Evolutionary conservation across 2,797 vertebrate genomes (phyloP).

Genomic region (Sebastolobus altivelis): DNA sequence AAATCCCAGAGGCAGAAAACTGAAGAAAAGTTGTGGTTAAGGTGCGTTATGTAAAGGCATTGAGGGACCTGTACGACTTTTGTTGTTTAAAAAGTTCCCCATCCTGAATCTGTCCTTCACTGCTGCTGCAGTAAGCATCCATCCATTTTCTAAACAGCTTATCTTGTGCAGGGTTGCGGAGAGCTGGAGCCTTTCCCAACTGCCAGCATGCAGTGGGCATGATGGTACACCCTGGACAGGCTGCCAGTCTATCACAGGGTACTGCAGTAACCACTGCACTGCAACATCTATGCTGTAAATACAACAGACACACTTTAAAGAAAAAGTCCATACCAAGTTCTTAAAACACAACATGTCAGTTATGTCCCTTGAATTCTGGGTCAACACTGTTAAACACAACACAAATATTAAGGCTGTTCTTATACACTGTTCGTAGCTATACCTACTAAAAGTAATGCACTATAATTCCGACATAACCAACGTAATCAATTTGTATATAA

Average conservation of each 20-base stretch:
- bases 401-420: too few species aligned
- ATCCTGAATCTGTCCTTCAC: conserved; percentile 19
- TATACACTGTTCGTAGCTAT: too few species aligned
- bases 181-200: neutral
- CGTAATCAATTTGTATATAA: neutral
- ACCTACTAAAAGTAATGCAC: too few species aligned
- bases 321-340: neutral
- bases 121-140: neutral
- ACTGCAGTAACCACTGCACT: neutral
- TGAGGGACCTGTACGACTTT: neutral
- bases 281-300: neutral
- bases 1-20: conserved; percentile 1
- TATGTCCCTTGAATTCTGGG: neutral
- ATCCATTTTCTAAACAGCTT: neutral
- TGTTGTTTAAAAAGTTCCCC: neutral
- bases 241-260: neutral
- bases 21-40: neutral
- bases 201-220: neutral
- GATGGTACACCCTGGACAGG: neutral
- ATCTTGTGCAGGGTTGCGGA: neutral
- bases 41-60: neutral
- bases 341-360: neutral
- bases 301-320: neutral
- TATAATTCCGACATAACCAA: too few species aligned
- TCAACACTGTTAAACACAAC: neutral